Conservation (phyloP, 2,113 vertebrate genomes). For the Cyrtonyx montezumae region DNA sequence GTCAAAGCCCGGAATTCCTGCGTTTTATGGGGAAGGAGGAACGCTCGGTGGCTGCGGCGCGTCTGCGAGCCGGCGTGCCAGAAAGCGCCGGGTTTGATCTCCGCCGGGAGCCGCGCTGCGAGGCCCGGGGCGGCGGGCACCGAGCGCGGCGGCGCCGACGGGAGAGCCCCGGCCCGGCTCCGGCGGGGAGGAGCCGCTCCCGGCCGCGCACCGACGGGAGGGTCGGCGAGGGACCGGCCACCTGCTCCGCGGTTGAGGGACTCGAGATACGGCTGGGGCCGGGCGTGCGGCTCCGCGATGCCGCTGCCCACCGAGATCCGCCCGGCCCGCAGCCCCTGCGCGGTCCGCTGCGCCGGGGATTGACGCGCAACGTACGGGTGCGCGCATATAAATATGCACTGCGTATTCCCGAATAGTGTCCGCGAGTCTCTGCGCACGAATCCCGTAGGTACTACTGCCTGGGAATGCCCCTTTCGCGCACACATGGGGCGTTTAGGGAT, state of each 20-base stretch:
- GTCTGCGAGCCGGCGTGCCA: neutral
- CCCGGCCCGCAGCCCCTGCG: neutral
- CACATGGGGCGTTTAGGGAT: neutral
- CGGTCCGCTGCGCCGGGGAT: neutral
- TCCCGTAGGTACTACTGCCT: fast-evolving
- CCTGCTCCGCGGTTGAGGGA: too few species aligned
- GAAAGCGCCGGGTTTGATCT: neutral
- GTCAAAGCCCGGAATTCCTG: conserved; percentile 50
- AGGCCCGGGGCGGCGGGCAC: neutral
- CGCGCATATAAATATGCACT: fast-evolving
- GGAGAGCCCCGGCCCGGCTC: too few species aligned
- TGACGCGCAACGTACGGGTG: neutral
- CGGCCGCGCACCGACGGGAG: too few species aligned
- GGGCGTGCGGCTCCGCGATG: too few species aligned
- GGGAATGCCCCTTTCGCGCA: fast-evolving
- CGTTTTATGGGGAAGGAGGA: neutral
- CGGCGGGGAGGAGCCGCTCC: too few species aligned
- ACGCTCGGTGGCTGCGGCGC: neutral
- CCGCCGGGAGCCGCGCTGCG: neutral
- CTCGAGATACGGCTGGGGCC: neutral
- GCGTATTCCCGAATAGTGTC: fast-evolving
- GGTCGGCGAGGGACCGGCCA: too few species aligned
- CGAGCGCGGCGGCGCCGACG: neutral
- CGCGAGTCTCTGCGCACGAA: neutral
- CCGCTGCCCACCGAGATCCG: too few species aligned